phyloP scores from a whole-genome alignment of 2,113 vertebrate genomes.

The Leptocoma aspasia region DNA sequence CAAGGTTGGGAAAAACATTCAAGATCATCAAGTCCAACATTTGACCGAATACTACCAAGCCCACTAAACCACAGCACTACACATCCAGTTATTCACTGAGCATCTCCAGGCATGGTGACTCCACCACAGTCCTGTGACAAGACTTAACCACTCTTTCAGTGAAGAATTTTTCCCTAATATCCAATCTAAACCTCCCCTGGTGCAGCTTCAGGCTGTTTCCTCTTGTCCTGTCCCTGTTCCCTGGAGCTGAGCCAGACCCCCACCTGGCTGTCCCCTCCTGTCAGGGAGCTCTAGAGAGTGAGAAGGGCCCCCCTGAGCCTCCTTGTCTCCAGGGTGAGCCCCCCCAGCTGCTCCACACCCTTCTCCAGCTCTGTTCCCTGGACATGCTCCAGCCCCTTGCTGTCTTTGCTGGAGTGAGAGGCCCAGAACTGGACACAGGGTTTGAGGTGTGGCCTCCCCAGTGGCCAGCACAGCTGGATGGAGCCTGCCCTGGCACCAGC shows the following conservation, averaged over 20 bases:
- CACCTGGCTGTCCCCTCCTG: background rate
- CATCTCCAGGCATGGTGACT: background rate
- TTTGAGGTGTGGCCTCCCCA: too few relatives aligned
- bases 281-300: background rate
- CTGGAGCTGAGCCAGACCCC: rapidly evolving
- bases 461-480: background rate
- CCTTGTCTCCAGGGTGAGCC: background rate
- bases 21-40: background rate
- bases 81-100: background rate
- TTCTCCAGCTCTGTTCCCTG: background rate
- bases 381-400: background rate
- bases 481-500: background rate
- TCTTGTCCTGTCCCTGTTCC: background rate
- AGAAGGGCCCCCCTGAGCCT: background rate
- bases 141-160: background rate
- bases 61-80: background rate
- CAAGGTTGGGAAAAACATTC: background rate
- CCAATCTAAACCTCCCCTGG: background rate
- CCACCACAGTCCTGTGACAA: background rate
- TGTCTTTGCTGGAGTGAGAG: background rate
- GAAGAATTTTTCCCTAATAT: background rate
- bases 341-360: background rate
- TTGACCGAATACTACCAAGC: background rate
- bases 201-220: background rate
- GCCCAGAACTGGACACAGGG: rapidly evolving